Evolutionary conservation across 2,888 invertebrate genomes (phyloP).

Genomic region (Campoletis raptor): DNA sequence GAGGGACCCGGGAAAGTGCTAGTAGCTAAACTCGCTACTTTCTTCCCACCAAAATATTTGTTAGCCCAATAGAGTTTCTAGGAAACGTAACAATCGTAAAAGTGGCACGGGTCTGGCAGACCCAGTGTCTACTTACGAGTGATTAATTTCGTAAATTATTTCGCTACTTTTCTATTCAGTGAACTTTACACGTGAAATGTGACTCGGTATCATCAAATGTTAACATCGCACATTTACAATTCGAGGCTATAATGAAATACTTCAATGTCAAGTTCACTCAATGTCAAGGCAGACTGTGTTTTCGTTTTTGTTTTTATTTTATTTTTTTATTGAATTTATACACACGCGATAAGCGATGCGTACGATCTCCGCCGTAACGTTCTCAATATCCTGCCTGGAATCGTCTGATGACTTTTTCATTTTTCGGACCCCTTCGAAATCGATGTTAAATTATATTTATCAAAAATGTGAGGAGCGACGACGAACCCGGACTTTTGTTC

Average conservation of each 20-base stretch:
- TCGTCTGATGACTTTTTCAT: conserved; percentile 46
- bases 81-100: neutral
- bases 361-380: conserved; percentile 73
- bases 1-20: neutral
- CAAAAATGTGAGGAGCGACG: neutral
- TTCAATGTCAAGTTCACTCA: conserved; percentile 26
- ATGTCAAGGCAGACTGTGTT: neutral
- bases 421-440: neutral
- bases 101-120: neutral
- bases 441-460: neutral
- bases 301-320: conserved; percentile 11
- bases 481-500: neutral
- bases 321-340: conserved; percentile 67
- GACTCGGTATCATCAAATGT: neutral
- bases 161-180: neutral
- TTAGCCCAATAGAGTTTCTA: neutral
- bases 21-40: neutral
- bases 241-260: conserved; percentile 1
- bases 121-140: neutral
- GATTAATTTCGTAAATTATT: neutral
- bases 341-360: conserved; percentile 79
- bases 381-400: conserved; percentile 17
- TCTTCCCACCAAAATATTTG: neutral
- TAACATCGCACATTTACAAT: neutral
- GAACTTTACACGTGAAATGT: neutral